Conservation (phyloP, 2,113 vertebrate genomes). For the Syrrhaptes paradoxus region DNA sequence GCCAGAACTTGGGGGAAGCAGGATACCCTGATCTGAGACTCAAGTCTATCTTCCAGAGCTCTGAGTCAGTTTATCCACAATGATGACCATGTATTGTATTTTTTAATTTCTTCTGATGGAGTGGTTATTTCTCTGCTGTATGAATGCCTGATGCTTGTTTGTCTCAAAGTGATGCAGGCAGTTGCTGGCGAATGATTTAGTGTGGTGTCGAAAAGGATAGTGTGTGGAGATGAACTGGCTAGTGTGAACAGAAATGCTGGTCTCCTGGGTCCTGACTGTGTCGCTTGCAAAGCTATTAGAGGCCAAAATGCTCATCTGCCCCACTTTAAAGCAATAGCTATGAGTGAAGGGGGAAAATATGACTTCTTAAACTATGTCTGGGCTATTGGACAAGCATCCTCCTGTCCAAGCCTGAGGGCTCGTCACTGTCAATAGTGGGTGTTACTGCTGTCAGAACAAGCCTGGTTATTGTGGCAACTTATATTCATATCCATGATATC, state of each 20-base stretch:
- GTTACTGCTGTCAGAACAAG: not conserved
- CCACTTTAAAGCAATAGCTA: not conserved
- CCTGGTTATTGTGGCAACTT: not conserved
- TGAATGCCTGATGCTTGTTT: not conserved
- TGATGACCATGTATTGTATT: not conserved
- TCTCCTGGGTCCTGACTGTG: not conserved
- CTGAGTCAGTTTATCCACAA: not conserved
- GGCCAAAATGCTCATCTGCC: not conserved
- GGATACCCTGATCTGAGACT: not conserved
- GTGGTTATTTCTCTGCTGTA: not conserved
- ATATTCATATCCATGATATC: not conserved
- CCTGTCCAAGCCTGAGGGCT: not conserved
- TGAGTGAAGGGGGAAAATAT: not conserved
- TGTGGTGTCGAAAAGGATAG: not conserved
- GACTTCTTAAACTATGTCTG: not conserved
- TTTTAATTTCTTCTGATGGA: not conserved
- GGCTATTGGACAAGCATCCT: not conserved
- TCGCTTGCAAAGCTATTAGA: not conserved
- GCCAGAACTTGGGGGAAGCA: not conserved
- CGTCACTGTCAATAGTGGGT: not conserved
- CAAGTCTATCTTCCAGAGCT: not conserved
- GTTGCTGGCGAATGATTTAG: not conserved
- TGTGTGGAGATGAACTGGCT: not conserved
- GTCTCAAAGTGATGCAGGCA: not conserved
- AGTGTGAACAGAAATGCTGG: not conserved